A percentile compares a stretch with the other conserved stretches of the same genome.
phyloP scores from a whole-genome alignment of 2,888 invertebrate species.

The Hofmannophila pseudospretella region DNA sequence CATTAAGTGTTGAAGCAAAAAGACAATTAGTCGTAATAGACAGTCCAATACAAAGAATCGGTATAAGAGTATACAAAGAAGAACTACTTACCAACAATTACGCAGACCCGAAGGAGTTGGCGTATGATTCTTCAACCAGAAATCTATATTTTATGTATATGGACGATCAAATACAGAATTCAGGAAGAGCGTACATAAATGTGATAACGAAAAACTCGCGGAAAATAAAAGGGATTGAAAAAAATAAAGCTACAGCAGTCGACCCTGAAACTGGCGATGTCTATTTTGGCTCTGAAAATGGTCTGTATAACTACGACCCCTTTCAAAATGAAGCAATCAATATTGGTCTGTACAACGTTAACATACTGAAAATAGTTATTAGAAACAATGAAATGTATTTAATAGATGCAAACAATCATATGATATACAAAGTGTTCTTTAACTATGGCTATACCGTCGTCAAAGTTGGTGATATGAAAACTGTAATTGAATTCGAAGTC shows the following conservation, averaged over 20 bases:
- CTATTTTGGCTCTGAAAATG: conserved; percentile 63
- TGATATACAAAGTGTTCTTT: conserved; percentile 51
- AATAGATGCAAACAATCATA: conserved; percentile 60
- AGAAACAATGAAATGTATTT: conserved; percentile 59
- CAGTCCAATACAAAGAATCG: conserved; percentile 48
- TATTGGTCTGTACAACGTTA: conserved; percentile 59
- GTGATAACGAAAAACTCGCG: conserved; percentile 45
- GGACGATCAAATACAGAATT: conserved; percentile 56
- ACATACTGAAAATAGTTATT: conserved; percentile 56
- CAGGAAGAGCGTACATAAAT: conserved; percentile 56
- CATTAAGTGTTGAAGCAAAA: conserved; percentile 38
- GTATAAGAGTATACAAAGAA: conserved; percentile 51
- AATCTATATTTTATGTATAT: conserved; percentile 67
- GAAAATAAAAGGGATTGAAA: conserved; percentile 52
- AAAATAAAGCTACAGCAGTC: conserved; percentile 60
- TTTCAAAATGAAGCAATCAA: conserved; percentile 41
- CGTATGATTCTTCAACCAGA: conserved; percentile 59
- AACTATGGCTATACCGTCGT: conserved; percentile 36
- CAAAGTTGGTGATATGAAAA: conserved; percentile 41
- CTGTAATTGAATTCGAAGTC: conserved; percentile 59
- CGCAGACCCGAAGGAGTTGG: conserved; percentile 50
- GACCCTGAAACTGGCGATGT: conserved; percentile 55
- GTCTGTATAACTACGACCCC: conserved; percentile 58
- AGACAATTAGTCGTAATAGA: conserved; percentile 44
- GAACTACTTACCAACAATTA: conserved; percentile 48